A percentile compares a stretch with the other conserved stretches of the same genome.
Evolutionary conservation across 1,140 invertebrate genomes (phyloP).

Genomic region (Drosophila hydei): DNA sequence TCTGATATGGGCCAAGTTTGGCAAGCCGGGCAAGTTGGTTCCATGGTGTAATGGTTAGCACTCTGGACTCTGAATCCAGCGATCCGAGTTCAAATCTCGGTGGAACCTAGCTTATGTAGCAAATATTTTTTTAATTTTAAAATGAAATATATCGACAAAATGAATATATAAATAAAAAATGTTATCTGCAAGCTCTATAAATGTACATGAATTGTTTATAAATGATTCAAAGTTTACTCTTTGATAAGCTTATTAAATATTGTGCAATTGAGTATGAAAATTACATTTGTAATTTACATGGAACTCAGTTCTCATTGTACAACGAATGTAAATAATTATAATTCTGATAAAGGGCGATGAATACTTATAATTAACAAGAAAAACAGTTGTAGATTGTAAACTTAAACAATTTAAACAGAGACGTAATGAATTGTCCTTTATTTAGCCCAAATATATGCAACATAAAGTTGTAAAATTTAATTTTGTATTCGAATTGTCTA

Average conservation of each 20-base stretch:
- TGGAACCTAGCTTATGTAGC: conserved; percentile 86
- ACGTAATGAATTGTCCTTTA: not conserved
- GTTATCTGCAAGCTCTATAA: no score
- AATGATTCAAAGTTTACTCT: conserved; percentile 19
- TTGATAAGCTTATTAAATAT: conserved; percentile 19
- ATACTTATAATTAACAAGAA: not conserved
- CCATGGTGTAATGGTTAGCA: conserved; percentile 96
- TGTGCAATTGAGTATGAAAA: not conserved
- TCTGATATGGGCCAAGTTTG: conserved; percentile 41
- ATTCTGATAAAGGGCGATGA: not conserved
- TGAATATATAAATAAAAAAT: not conserved
- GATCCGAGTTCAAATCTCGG: conserved; percentile 94
- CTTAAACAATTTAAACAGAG: not conserved
- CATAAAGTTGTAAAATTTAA: no score
- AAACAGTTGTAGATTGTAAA: not conserved
- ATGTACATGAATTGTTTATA: not conserved
- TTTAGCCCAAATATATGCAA: conserved; percentile 17
- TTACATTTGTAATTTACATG: not conserved
- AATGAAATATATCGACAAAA: no score
- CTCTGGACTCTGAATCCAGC: conserved; percentile 96
- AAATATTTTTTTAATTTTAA: not conserved
- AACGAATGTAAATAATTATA: not conserved
- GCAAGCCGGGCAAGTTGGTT: conserved; percentile 84
- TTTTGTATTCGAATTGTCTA: no score
- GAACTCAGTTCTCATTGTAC: not conserved